Base-by-base conservation (phyloP, 2,797 vertebrate species). In the Tarsius wallacei region DNA sequence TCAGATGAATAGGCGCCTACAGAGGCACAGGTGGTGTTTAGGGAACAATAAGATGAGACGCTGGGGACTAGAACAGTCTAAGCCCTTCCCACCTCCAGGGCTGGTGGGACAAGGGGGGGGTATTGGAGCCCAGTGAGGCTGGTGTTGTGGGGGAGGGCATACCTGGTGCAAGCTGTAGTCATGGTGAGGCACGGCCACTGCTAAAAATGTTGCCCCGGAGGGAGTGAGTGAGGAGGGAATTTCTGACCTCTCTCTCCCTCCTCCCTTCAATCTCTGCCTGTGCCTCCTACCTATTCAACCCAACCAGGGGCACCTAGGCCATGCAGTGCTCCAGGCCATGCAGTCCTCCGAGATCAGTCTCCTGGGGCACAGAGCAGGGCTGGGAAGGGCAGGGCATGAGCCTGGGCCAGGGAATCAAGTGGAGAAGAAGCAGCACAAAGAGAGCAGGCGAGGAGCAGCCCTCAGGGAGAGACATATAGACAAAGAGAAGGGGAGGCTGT, bases 111-210 rank as follows among this genome's bases (percentile, higher is more conserved):
- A 8, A 19, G 36, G 31, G 31, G 31, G 42, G 57, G 53, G 73
- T 53, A 1, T 4, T 5, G 36, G 57, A 51, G 88, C 36, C 47
- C 63, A 31, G 51, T 0, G 26, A 61, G 61, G 47, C 31, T 33
- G 70, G 33, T 21, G 36, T 24, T 53, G 15, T 31, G 55, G 57
- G 73, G 70, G 61, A 85, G 3, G 12, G 49, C n/a, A 57, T 17
- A 64, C 73, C 70, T 28, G 1, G 22, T 59, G 73, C 13, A 17
- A 57, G 36, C 7, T 19, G 70, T 66, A 53, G 76, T 80, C 84
- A 31, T 24, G 61, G 96, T 90, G 71, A 96, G 94, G 55, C 24
- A 51, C 21, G 59, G 68, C 81, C 42, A 13, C 10, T 61, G 61
- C 36, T 55, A 49, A 55, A 85, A 71, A 63, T 47, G 77, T 78